These are phyloP conservation scores for Siniperca knerii DNA, from an alignment of 2,113 vertebrate species.

Conservation along the genomic window DNA sequence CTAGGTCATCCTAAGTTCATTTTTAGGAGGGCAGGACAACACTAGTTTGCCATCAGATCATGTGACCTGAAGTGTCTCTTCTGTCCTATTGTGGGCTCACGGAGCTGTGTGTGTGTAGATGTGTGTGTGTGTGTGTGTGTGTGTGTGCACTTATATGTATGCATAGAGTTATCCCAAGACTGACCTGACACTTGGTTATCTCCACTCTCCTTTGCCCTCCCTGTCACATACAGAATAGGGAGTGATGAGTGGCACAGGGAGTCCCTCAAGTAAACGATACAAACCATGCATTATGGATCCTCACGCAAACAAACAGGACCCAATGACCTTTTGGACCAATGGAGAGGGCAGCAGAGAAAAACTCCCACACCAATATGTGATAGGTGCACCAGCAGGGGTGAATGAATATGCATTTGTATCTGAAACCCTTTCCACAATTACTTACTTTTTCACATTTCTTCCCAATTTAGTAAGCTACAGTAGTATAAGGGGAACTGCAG, in stretches of 20 bases:
- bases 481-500: not conserved
- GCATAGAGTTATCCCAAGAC: slow-evolving; percentile 46
- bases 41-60: slow-evolving; percentile 10
- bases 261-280: slow-evolving; percentile 75
- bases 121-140: not conserved
- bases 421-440: not conserved
- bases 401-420: slow-evolving; percentile 18
- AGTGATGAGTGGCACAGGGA: slow-evolving; percentile 62
- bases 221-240: slow-evolving; percentile 50
- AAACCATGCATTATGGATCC: slow-evolving; percentile 77
- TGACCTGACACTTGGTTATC: slow-evolving; percentile 61
- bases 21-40: not conserved
- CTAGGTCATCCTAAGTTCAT: slow-evolving; percentile 27
- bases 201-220: slow-evolving; percentile 60
- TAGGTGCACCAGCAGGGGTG: not conserved
- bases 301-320: slow-evolving; percentile 77
- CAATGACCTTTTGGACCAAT: slow-evolving; percentile 69
- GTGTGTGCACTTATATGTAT: slow-evolving; percentile 33
- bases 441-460: not conserved
- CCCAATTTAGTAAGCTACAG: not conserved
- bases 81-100: slow-evolving; percentile 28
- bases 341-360: slow-evolving; percentile 47
- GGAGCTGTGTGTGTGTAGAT: slow-evolving; percentile 9
- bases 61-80: slow-evolving; percentile 24
- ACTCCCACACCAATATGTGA: slow-evolving; percentile 25